phyloP scores from a whole-genome alignment of 1,140 invertebrate species.

The Glomeris maerens region DNA sequence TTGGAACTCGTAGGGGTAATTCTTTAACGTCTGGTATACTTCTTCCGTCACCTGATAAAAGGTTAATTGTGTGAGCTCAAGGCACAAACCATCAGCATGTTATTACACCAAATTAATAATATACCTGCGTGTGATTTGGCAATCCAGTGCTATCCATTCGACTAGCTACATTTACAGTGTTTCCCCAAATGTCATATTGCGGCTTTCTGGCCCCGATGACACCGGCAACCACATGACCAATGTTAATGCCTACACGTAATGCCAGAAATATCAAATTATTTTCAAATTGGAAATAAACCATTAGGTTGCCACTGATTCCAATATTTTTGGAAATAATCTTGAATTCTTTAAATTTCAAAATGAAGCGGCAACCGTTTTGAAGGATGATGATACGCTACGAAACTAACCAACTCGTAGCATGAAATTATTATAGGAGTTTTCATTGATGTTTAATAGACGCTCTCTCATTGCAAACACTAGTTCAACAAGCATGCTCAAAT shows the following conservation, averaged over 20 bases:
- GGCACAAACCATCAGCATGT: not conserved
- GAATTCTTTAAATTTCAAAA: no score
- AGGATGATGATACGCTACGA: no score
- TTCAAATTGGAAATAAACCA: conserved; percentile 13
- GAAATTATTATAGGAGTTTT: conserved; percentile 93
- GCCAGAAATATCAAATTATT: conserved; percentile 2
- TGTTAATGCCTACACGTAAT: conserved; percentile 55
- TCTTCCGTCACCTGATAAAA: conserved; percentile 55
- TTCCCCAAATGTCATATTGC: conserved; percentile 93
- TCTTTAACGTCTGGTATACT: conserved; percentile 53
- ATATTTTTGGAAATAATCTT: not conserved
- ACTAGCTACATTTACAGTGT: conserved; percentile 85
- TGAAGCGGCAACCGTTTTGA: no score
- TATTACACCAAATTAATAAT: not conserved
- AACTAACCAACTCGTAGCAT: conserved; percentile 72
- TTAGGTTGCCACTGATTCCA: conserved; percentile 15
- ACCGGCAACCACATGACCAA: conserved; percentile 82
- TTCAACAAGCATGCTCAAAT: conserved; percentile 63
- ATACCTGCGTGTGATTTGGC: conserved; percentile 62
- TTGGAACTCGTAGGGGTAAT: conserved; percentile 57
- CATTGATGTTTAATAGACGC: conserved; percentile 74
- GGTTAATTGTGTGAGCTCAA: not conserved
- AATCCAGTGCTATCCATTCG: conserved; percentile 74
- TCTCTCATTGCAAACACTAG: conserved; percentile 81
- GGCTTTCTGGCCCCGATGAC: conserved; percentile 88